phyloP scores from a whole-genome alignment of 2,797 vertebrate genomes.

The Prionace glauca region DNA sequence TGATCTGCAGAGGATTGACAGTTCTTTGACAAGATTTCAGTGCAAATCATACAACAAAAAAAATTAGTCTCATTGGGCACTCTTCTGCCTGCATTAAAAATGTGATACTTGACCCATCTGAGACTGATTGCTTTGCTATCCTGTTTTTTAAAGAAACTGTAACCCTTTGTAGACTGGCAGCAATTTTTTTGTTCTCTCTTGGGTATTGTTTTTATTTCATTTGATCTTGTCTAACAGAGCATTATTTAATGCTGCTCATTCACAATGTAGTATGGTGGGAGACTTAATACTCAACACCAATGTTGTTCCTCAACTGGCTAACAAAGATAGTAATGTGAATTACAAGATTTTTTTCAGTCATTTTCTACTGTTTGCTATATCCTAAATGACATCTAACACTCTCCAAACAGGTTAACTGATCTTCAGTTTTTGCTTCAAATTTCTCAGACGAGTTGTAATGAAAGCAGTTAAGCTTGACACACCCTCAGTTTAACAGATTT shows the following conservation, averaged over 20 bases:
- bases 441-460: background rate
- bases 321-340: background rate
- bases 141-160: background rate
- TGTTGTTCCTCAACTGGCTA: background rate
- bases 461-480: background rate
- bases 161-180: background rate
- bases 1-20: slow-evolving; percentile 50
- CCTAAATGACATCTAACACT: background rate
- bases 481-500: background rate
- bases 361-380: background rate
- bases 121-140: background rate
- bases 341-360: background rate
- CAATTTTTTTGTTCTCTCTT: background rate
- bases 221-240: background rate
- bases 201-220: background rate
- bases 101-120: background rate
- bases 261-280: background rate
- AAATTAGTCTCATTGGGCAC: slow-evolving; percentile 14
- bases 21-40: slow-evolving; percentile 40
- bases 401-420: background rate
- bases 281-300: background rate
- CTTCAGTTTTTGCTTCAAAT: background rate
- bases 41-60: slow-evolving; percentile 25
- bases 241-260: background rate
- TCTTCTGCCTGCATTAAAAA: background rate